Conservation (phyloP, 1,140 invertebrate genomes). For the Lepidostoma basale region DNA sequence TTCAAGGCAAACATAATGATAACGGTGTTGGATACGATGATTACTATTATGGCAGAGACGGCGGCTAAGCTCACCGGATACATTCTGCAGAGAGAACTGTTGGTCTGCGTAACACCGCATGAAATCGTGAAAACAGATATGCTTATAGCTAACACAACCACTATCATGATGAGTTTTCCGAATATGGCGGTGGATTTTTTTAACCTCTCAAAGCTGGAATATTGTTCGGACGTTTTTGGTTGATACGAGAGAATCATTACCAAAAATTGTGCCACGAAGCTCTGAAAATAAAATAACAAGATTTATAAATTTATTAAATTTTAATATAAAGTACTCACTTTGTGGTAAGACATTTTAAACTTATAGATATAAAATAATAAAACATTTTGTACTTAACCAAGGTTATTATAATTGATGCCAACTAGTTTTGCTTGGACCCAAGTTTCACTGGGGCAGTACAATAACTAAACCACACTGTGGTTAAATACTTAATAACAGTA, state of each 20-base stretch:
- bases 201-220: background rate
- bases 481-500: too few relatives aligned
- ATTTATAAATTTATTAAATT: too few relatives aligned
- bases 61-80: slow-evolving; percentile 47
- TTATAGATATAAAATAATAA: too few relatives aligned
- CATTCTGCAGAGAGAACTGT: slow-evolving; percentile 54
- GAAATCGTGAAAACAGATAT: slow-evolving; percentile 46
- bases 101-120: slow-evolving; percentile 56
- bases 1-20: slow-evolving; percentile 52
- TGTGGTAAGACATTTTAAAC: too few relatives aligned
- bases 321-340: too few relatives aligned
- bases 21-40: slow-evolving; percentile 50
- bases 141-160: slow-evolving; percentile 46
- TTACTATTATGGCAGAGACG: slow-evolving; percentile 44
- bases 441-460: too few relatives aligned
- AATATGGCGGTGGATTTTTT: background rate
- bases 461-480: too few relatives aligned
- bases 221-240: background rate
- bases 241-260: slow-evolving; percentile 26
- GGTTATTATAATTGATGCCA: too few relatives aligned
- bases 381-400: too few relatives aligned
- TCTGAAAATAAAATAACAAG: slow-evolving; percentile 33
- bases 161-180: slow-evolving; percentile 15
- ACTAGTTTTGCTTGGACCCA: too few relatives aligned
- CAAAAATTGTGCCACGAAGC: slow-evolving; percentile 29